These are phyloP conservation scores for Pseudochaenichthys georgianus DNA, from an alignment of 2,797 vertebrate genomes.

Conservation along the genomic window DNA sequence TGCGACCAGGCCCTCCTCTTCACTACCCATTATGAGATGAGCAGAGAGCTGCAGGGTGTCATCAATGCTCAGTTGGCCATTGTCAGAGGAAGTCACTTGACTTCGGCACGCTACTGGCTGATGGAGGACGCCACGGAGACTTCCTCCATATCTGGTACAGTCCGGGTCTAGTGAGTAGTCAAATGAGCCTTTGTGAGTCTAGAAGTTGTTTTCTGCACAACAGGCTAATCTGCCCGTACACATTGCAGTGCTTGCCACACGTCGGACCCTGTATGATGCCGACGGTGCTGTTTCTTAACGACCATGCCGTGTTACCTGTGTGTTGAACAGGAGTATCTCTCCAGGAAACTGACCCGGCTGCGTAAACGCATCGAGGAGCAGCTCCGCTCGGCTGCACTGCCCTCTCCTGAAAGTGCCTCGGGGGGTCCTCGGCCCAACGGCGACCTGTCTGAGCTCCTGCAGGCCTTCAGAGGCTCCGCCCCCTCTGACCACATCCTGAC, in stretches of 20 bases:
- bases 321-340: constrained; percentile 86
- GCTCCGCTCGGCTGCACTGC: constrained; percentile 79
- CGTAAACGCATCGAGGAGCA: constrained; percentile 89
- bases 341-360: constrained; percentile 83
- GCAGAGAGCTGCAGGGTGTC: too few species aligned
- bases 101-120: too few species aligned
- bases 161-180: background rate
- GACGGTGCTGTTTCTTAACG: background rate
- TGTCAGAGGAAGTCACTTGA: too few species aligned
- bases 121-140: too few species aligned
- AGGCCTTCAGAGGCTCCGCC: constrained; percentile 78
- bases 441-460: constrained; percentile 88
- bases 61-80: too few species aligned
- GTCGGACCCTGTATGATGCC: background rate
- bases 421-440: constrained; percentile 65
- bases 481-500: constrained; percentile 70
- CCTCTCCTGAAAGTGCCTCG: constrained; percentile 68
- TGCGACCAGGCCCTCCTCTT: too few species aligned
- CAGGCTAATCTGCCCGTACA: background rate
- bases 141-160: too few species aligned
- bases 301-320: background rate
- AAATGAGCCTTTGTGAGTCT: background rate
- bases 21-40: too few species aligned
- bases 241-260: background rate
- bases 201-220: background rate